phyloP scores from a whole-genome alignment of 1,140 invertebrate genomes.

The Polypedilum pembai region DNA sequence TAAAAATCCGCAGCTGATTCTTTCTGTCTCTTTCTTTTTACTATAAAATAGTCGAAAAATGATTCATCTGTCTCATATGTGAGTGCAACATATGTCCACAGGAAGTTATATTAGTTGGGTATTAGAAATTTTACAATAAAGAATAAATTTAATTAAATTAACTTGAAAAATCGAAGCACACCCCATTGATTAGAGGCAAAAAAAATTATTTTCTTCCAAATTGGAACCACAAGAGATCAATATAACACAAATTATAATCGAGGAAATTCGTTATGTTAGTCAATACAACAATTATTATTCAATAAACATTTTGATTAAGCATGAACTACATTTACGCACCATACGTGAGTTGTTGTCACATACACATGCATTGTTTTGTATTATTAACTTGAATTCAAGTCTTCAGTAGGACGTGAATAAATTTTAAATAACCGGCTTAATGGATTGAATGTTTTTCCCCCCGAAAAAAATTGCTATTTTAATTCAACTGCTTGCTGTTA shows the following conservation, averaged over 20 bases:
- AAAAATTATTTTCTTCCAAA: no score
- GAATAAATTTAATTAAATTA: conserved; percentile 23
- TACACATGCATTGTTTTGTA: background rate
- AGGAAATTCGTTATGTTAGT: background rate
- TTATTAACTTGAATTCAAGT: background rate
- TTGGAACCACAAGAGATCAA: no score
- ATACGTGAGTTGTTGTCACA: background rate
- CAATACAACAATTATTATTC: conserved; percentile 4
- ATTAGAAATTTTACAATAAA: background rate
- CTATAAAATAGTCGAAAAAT: background rate
- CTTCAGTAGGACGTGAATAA: background rate
- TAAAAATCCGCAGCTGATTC: conserved; percentile 26
- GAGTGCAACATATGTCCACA: conserved; percentile 23
- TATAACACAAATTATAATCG: background rate
- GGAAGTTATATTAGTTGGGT: conserved; percentile 1
- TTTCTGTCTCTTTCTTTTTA: background rate
- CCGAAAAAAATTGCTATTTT: background rate
- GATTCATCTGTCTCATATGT: conserved; percentile 20
- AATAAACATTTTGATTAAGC: conserved; percentile 8
- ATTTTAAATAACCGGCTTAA: conserved; percentile 13
- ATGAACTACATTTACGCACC: background rate
- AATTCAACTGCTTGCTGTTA: no score
- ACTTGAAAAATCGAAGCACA: conserved; percentile 3
- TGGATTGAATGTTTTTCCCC: background rate
- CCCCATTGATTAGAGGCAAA: background rate